Evolutionary conservation across 2,797 vertebrate genomes (phyloP), one percentile per base, ranked within the genome.

Genomic region (Acropternis orthonyx): DNA sequence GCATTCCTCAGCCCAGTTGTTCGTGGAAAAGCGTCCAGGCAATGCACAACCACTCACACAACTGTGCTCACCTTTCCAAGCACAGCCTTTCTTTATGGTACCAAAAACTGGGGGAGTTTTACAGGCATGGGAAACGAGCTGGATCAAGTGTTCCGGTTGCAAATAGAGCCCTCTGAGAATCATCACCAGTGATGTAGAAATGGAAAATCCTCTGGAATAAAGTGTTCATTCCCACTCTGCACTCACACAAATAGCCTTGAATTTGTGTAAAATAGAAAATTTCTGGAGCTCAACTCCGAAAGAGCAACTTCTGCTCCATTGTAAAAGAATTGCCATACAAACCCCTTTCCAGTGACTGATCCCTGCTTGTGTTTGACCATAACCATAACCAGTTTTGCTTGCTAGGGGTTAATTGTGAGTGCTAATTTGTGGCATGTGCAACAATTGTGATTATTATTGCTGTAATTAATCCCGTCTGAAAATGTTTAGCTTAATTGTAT

Each of bases 1-100:
- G 94, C 93, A 95, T 97, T 96, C 96, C 85, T 94, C 74, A 95
- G 85, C 91, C 94, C 96, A 95, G 95, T 96, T 96, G 95, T 95
- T 96, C 52, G 0, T 77, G 89, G 74, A 96, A 86, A 92, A 90
- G 93, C 89, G 92, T 86, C 77, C 34, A 8, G 61, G 63, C 43
- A 34, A 91, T 85, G 91, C 85, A 75, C 83, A 94, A 12, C 66
- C 2, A 0, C n/a, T 89, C 89, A 6, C 82, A 88, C 87, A 92
- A 91, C 65, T 83, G 86, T 27, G 82, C 32, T 59, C 67, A 78
- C 83, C 83, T 95, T 92, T 77, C 67, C 75, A 82, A 88, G 48
- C 22, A 43, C 48, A 79, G 2, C 55, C 55, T 43, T 85, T 65
- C 14, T 4, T 74, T 13, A 0, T 36, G 46, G 23, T 69, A 79